Evolutionary conservation across 2,797 vertebrate genomes (phyloP), one percentile per base, ranked within the genome.

Genomic region (Galago senegalensis): DNA sequence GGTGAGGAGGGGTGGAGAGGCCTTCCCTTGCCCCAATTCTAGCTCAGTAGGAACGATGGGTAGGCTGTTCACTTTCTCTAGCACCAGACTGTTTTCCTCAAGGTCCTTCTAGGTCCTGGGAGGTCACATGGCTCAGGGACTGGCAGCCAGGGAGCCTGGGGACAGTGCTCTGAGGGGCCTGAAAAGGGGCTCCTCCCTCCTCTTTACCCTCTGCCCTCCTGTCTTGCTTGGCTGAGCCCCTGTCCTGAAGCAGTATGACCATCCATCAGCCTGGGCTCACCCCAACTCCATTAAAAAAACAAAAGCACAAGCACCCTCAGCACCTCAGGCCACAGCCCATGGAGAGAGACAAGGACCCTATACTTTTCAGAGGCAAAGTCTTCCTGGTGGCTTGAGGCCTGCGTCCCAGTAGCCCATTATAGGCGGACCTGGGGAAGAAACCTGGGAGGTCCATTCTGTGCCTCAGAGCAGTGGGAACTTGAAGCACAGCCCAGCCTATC

Each of bases 281-380:
- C 76, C 82, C 56, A 77, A 14, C 49, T 56, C n/a, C 23, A 3
- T 16, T 16, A 16, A 53, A 53, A 53, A 53, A 72, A 73, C 90
- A 97, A 92, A 97, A 97, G 97, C 97, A 97, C 97, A 98, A 94
- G 83, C 23, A 37, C 29, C 93, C 53, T 76, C 23, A 69, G 31
- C 40, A 73, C 77, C 84, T 90, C 92, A n/a, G 84, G 49, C 60
- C 0, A 3, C 7, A 60, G 75, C 37, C 63, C 85, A 46, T 0
- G 0, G n/a, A 17, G 67, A 79, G 29, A 65, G 46, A 90, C 80
- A 11, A 49, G 80, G 84, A 70, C 63, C 34, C 69, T 13, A 20
- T 13, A 53, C 61, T 91, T 40, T 58, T 29, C 76, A 8, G 17
- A 89, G 75, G 79, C 4, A 20, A 63, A 23, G 21, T 79, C 21